Evolutionary conservation across 2,797 vertebrate species (phyloP), one percentile per base, ranked within the genome.

Genomic region (Nasua narica): DNA sequence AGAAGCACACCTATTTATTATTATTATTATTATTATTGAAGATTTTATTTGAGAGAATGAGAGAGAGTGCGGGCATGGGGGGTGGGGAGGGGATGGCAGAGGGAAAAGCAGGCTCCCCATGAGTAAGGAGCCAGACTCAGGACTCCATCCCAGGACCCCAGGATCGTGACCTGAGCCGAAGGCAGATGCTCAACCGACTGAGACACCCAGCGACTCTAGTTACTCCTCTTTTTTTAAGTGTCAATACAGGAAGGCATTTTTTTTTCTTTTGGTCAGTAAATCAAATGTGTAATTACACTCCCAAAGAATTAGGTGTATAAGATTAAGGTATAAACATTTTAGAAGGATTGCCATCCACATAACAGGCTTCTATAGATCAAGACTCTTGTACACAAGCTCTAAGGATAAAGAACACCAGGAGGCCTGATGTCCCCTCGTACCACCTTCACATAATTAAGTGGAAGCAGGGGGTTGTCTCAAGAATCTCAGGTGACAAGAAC

Each of bases 231-330:
- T 18, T 69, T 67, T 79, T 58, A 84, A 87, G 77, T 23, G 35
- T 52, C 67, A 48, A 43, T 6, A 72, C 14, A 85, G 9, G 40
- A 93, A 92, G 82, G 6, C 18, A 2, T 70, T 70, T 40, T 40
- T 1, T n/a, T 74, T 79, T 70, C 60, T 69, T 35, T 37, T 14
- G 23, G 23, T 29, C 58, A 32, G 32, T 69, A 76, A 88, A 70
- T 86, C 54, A 83, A 77, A 74, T 81, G 4, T 83, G 15, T 69
- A 40, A 76, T 77, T 85, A 60, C 62, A 79, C 27, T 81, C 12
- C 32, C 14, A 83, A 21, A 84, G 46, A 87, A 91, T 87, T 83
- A 86, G 37, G 69, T 43, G 9, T 91, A 94, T 92, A 96, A 93
- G 78, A 81, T 50, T 67, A 37, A 78, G 18, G 35, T 40, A 35